Evolutionary conservation across 2,888 invertebrate genomes (phyloP), one percentile per base, ranked within the genome.

Genomic region (Lasioglossum malachurum): DNA sequence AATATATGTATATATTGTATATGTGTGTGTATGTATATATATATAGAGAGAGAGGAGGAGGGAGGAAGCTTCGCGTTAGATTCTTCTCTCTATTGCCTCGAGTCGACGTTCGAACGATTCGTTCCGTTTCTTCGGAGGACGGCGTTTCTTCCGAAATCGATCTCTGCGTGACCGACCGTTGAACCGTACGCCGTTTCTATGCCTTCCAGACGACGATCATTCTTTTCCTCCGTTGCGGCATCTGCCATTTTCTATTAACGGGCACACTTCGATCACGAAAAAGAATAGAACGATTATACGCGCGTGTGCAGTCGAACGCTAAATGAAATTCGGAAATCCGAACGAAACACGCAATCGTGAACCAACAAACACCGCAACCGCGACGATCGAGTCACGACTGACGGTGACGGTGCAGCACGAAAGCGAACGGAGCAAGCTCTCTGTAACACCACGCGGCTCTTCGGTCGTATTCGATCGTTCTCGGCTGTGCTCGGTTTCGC

Each of bases 361-460:
- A 31, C 46, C 46, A 23, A 4, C 1, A 7, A 74, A 75, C 10
- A 75, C 16, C 49, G 14, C 44, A 91, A 83, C 92, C 93, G 93
- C 94, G 95, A 92, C 93, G 94, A 93, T 91, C 92, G 93, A 94
- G 93, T 92, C 93, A 93, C 94, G 94, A 95, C 95, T 95, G 95
- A 53, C 53, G 23, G 23, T 23, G 53, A 53, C 53, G 53, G 53
- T n/a, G 53, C 53, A n/a, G 53, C 49, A 7, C 49, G 49, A 49
- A 19, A 49, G 1, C 49, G 16, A 46, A 1, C 49, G 0, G 19
- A 23, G 0, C 53, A n/a, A 53, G 53, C n/a, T 53, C 53, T 49
- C 53, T 53, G 82, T 90, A 91, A 92, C 93, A 94, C 94, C 95
- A 94, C 94, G 94, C 94, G 94, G 93, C 93, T 91, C 92, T 91